phyloP scores from a whole-genome alignment of 2,797 vertebrate genomes.

The Furcifer pardalis region DNA sequence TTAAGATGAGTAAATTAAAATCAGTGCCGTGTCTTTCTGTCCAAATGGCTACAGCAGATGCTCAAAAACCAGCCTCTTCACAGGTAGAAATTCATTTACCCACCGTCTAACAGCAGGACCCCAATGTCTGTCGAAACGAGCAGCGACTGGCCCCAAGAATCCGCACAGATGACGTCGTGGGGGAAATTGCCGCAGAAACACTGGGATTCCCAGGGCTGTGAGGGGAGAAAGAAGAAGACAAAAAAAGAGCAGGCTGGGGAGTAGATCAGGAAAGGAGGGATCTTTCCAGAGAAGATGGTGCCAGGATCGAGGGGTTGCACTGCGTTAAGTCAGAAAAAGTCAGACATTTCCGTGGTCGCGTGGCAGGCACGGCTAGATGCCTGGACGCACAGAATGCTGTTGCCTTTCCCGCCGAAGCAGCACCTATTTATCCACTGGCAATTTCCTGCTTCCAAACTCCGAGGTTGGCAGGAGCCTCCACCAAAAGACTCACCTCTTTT shows the following conservation, averaged over 20 bases:
- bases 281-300: slow-evolving; percentile 40
- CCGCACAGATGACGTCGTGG: slow-evolving; percentile 90
- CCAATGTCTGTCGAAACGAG: slow-evolving; percentile 93
- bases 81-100: slow-evolving; percentile 73
- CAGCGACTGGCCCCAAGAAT: slow-evolving; percentile 96
- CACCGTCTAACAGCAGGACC: slow-evolving; percentile 94
- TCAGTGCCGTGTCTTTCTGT: background rate
- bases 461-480: too few relatives aligned
- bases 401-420: too few relatives aligned
- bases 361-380: too few relatives aligned
- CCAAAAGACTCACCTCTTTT: slow-evolving; percentile 86
- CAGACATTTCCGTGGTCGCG: too few relatives aligned
- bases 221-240: slow-evolving; percentile 65
- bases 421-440: too few relatives aligned
- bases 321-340: too few relatives aligned
- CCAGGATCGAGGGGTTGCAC: background rate
- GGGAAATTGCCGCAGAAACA: slow-evolving; percentile 94
- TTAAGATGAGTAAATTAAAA: background rate
- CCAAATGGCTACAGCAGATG: background rate
- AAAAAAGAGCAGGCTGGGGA: slow-evolving; percentile 63
- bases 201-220: slow-evolving; percentile 98
- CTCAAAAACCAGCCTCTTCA: too few relatives aligned
- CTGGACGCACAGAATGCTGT: too few relatives aligned
- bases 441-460: too few relatives aligned
- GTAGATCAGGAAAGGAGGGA: slow-evolving; percentile 40